Conservation (phyloP, 2,113 vertebrate genomes). For the Sula dactylatra region DNA sequence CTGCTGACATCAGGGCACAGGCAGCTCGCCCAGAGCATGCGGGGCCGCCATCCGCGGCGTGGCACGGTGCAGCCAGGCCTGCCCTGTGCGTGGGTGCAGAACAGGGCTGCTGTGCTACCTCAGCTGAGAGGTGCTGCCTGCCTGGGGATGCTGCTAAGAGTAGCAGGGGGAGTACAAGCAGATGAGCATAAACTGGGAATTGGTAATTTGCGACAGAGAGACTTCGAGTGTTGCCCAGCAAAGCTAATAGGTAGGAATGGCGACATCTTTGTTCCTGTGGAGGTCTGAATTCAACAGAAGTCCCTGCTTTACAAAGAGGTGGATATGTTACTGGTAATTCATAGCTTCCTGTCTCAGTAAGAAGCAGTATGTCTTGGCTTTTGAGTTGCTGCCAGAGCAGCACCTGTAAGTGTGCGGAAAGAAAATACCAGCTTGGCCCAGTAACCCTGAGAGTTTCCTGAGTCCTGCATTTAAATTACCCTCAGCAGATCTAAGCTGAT, state of each 20-base stretch:
- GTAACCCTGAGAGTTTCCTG: neutral
- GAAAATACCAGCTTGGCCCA: fast-evolving
- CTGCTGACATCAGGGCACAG: fast-evolving
- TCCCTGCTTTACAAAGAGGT: neutral
- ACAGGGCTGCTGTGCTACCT: neutral
- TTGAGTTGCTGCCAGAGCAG: neutral
- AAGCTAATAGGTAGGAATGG: neutral
- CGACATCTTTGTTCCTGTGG: fast-evolving
- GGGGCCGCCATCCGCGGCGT: fast-evolving
- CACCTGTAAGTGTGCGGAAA: neutral
- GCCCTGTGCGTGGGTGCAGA: fast-evolving
- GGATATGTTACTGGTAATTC: neutral
- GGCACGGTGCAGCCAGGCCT: neutral
- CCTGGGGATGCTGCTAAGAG: fast-evolving
- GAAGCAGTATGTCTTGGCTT: neutral
- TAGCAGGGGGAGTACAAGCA: neutral
- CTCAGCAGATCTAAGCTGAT: fast-evolving
- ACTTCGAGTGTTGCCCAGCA: neutral
- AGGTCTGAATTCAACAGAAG: neutral
- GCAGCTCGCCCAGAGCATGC: fast-evolving
- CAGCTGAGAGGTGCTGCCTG: neutral
- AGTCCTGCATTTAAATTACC: neutral
- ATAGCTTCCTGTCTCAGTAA: neutral
- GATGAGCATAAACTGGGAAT: neutral
- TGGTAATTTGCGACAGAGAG: neutral